Percentiles rank a stretch among this genome's conserved stretches.
These are phyloP conservation scores for Sebastes schlegelii DNA, from an alignment of 2,113 vertebrate species.

Conservation along the genomic window DNA sequence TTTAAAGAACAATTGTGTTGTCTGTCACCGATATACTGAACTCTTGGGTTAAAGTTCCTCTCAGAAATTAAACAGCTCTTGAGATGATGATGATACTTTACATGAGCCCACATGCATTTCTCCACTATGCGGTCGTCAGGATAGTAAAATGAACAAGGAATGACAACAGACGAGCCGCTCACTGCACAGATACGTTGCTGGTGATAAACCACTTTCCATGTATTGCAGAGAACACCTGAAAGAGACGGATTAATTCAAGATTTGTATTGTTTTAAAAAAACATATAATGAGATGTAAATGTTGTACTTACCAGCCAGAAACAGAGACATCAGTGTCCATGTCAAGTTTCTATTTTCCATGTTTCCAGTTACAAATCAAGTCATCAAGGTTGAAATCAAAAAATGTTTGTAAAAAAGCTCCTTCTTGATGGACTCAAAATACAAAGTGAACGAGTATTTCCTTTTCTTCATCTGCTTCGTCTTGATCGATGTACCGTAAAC, in stretches of 20 bases:
- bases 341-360: not conserved
- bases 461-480: not conserved
- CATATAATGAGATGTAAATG: not conserved
- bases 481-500: not conserved
- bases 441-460: no score
- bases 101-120: constrained; percentile 18
- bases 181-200: constrained; percentile 28
- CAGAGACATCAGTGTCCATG: constrained; percentile 18
- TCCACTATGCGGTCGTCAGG: rapidly evolving
- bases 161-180: constrained; percentile 38
- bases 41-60: not conserved
- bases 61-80: not conserved
- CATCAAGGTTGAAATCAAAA: not conserved
- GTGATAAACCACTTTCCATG: constrained; percentile 20
- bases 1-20: constrained; percentile 49
- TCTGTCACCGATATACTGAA: constrained; percentile 44
- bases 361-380: not conserved
- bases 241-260: constrained; percentile 9
- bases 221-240: constrained; percentile 39
- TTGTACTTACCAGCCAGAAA: constrained; percentile 52
- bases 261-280: not conserved
- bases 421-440: no score
- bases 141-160: constrained; percentile 50
- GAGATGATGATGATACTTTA: rapidly evolving
- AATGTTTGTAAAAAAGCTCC: not conserved